These are phyloP conservation scores for Molossus molossus DNA, from an alignment of 2,797 vertebrate species.

Conservation along the genomic window DNA sequence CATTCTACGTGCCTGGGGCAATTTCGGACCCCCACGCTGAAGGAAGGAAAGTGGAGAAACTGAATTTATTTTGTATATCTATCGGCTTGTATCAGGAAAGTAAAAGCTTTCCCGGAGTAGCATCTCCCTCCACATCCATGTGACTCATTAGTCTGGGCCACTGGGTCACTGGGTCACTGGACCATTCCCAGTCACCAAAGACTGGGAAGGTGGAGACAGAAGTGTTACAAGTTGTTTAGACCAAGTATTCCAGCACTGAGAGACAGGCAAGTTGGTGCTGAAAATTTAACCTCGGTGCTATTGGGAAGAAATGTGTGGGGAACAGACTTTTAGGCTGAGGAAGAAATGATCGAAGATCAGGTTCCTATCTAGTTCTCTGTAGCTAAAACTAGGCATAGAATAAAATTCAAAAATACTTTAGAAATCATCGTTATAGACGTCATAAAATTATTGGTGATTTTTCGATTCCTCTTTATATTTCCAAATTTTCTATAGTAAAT, in stretches of 20 bases:
- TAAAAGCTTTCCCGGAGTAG: neutral
- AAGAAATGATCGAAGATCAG: slow-evolving; percentile 66
- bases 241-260: neutral
- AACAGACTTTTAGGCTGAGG: slow-evolving; percentile 1
- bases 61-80: neutral
- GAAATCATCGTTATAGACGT: slow-evolving; percentile 30
- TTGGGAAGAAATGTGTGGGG: neutral
- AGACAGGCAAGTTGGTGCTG: neutral
- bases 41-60: slow-evolving; percentile 25
- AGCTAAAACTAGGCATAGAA: slow-evolving; percentile 20
- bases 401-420: slow-evolving; percentile 62
- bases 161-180: neutral
- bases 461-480: slow-evolving; percentile 38
- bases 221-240: neutral
- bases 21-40: neutral
- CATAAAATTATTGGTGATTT: slow-evolving; percentile 55
- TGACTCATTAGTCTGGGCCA: neutral
- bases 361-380: slow-evolving; percentile 51
- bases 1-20: neutral
- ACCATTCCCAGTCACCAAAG: neutral
- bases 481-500: neutral
- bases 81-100: neutral
- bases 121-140: neutral
- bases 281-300: slow-evolving; percentile 1
- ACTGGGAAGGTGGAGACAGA: neutral